Conservation (phyloP, 2,888 invertebrate genomes). For the Brachylomia viminalis region DNA sequence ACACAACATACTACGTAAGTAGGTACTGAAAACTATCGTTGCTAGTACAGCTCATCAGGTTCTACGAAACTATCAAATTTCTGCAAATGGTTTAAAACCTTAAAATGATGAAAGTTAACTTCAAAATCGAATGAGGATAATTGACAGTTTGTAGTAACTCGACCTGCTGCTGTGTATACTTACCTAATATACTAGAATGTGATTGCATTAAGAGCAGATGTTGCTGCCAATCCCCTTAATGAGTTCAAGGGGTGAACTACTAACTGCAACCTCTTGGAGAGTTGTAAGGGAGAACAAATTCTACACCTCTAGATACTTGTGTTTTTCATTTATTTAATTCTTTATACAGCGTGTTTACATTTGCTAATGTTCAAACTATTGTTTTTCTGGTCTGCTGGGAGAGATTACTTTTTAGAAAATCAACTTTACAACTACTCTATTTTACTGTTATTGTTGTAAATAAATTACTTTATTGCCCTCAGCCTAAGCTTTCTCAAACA, state of each 20-base stretch:
- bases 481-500: background rate
- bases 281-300: background rate
- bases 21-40: background rate
- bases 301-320: background rate
- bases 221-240: conserved; percentile 10
- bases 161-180: too few relatives aligned
- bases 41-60: too few relatives aligned
- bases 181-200: background rate
- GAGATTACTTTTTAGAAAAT: background rate
- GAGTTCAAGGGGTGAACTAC: conserved; percentile 34
- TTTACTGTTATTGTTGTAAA: background rate
- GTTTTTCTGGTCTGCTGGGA: background rate
- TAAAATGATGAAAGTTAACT: too few relatives aligned
- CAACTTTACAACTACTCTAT: too few relatives aligned
- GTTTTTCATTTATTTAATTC: background rate
- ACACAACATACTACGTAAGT: background rate
- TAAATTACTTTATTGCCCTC: background rate
- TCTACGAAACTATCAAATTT: too few relatives aligned
- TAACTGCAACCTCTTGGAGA: background rate
- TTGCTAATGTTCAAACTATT: background rate
- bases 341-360: background rate
- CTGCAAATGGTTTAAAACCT: too few relatives aligned
- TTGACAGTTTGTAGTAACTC: too few relatives aligned
- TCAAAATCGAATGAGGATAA: too few relatives aligned
- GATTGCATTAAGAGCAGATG: conserved; percentile 32